Evolutionary conservation across 1,140 invertebrate species (phyloP), one percentile per base, ranked within the genome.

Genomic region (Ridgeia piscesae): DNA sequence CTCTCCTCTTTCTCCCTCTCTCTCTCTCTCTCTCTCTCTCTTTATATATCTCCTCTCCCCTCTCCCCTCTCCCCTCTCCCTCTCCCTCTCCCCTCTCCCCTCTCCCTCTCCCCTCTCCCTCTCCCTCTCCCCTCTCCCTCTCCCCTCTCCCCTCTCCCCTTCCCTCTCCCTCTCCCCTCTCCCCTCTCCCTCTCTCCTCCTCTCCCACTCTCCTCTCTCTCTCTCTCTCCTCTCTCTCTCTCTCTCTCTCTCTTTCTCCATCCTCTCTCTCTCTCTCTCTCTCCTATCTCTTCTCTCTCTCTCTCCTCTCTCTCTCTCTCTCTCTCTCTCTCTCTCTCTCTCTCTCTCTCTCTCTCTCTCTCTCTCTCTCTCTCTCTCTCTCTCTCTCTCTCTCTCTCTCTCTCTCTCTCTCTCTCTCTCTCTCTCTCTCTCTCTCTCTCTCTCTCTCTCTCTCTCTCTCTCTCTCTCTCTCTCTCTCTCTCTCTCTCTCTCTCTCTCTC

Each of bases 381-480:
- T 93, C 89, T 92, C 92, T 93, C 93, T 93, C 92, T 93, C 92
- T 93, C 92, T 93, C 92, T 93, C 89, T 93, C 93, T 93, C 92
- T 93, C 33, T 92, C 92, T 92, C 89, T 93, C 89, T 92, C 90
- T 91, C 50, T 93, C 90, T 93, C 93, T 92, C 89, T 92, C 89
- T 93, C 91, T 92, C 89, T 91, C 89, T 93, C 92, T 93, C 50
- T 92, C 35, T 93, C 35, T 94, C 93, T 93, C 88, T 93, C 92
- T 93, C 33, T 93, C 88, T 93, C 88, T 92, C 50, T 92, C 58
- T 94, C 35, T 91, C 33, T 93, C 88, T 92, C 48, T 93, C 94
- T 93, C 95, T 95, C 95, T 96, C 95, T 95, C 95, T 95, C 92
- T 94, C 94, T 93, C 93, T 95, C 96, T 77, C 33, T 35, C 33